Conservation (phyloP, 2,888 invertebrate genomes). For the Philereme transversata region DNA sequence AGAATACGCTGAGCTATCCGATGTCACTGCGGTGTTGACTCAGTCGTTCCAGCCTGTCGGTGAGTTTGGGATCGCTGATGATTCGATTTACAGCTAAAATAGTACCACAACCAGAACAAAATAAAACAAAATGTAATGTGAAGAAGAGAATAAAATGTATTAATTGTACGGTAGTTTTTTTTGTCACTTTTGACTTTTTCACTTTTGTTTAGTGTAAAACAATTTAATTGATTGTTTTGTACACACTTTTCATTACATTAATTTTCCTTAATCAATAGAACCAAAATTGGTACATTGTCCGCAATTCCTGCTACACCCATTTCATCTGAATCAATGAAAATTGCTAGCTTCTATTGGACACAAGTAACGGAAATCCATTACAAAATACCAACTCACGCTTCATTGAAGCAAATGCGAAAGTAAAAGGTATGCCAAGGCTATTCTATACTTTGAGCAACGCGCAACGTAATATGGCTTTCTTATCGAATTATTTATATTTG, state of each 20-base stretch:
- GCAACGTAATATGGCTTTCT: neutral
- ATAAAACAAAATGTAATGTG: no score
- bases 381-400: slow-evolving; percentile 34
- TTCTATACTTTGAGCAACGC: slow-evolving; percentile 4
- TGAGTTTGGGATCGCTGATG: no score
- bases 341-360: slow-evolving; percentile 18
- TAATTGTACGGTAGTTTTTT: no score
- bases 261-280: slow-evolving; percentile 3
- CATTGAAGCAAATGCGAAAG: slow-evolving; percentile 38
- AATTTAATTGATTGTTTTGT: no score
- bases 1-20: no score
- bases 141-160: no score
- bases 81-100: no score
- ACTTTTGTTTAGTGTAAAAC: no score
- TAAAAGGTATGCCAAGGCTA: slow-evolving; percentile 21
- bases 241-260: neutral
- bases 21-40: no score
- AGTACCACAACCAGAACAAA: no score
- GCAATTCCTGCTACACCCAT: slow-evolving; percentile 10
- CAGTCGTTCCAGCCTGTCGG: no score
- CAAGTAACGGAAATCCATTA: slow-evolving; percentile 24
- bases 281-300: slow-evolving; percentile 17
- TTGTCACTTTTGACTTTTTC: no score
- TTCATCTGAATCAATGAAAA: slow-evolving; percentile 22
- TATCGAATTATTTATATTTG: neutral